A percentile compares a stretch with the other conserved stretches of the same genome.
Evolutionary conservation across 2,113 vertebrate species (phyloP).

Genomic region (Rhinolophus sinicus): DNA sequence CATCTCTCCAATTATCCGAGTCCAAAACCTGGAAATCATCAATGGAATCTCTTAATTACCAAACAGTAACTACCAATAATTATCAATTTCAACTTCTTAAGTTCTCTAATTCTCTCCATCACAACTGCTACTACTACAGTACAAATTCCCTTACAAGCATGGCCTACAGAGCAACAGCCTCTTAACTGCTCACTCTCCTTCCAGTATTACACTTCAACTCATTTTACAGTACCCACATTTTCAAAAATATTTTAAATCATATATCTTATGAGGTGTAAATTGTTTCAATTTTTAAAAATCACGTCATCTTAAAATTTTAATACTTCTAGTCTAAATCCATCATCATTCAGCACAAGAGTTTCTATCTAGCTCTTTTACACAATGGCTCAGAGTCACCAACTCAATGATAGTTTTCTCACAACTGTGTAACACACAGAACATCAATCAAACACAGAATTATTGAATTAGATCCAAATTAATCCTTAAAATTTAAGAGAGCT

Average conservation of each 20-base stretch:
- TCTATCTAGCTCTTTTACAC: constrained; percentile 6
- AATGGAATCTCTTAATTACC: background rate
- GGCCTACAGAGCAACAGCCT: background rate
- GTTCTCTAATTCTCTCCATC: background rate
- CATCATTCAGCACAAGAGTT: constrained; percentile 30
- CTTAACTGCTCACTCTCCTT: background rate
- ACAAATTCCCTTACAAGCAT: background rate
- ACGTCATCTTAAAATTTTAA: background rate
- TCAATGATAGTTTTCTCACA: background rate
- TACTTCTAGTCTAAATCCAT: background rate
- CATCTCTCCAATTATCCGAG: background rate
- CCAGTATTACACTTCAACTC: background rate
- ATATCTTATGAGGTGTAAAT: background rate
- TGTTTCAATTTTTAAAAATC: background rate
- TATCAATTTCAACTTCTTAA: background rate
- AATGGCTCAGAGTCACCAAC: background rate
- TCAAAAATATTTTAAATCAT: background rate
- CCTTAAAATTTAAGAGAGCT: constrained; percentile 21
- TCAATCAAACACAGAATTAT: constrained; percentile 4
- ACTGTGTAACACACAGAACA: background rate
- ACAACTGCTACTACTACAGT: background rate
- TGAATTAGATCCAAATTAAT: constrained; percentile 35
- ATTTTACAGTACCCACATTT: background rate
- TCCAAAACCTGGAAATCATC: background rate
- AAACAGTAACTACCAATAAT: background rate